Evolutionary conservation across 2,888 invertebrate species (phyloP), one percentile per base, ranked within the genome.

Genomic region (Caenorhabditis auriculariae): DNA sequence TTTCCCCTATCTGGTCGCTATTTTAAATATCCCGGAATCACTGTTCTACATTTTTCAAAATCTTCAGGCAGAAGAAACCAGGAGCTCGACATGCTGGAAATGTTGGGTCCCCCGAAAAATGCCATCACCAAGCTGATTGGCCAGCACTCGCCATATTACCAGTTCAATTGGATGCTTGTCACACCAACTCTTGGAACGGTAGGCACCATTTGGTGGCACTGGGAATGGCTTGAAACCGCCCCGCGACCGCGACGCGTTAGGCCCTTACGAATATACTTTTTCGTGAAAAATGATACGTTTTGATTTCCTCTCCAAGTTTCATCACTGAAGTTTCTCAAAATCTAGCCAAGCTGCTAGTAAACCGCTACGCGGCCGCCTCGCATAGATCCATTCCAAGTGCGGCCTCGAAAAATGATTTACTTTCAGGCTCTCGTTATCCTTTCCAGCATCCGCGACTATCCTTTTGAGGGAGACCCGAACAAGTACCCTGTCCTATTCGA

Each of bases 21-120:
- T n/a, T n/a, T n/a, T n/a, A n/a, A n/a, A n/a, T n/a, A n/a, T n/a
- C n/a, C n/a, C n/a, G n/a, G n/a, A n/a, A n/a, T n/a, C n/a, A n/a
- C n/a, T n/a, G n/a, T n/a, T n/a, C n/a, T n/a, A n/a, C n/a, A n/a
- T n/a, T n/a, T n/a, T n/a, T n/a, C n/a, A n/a, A n/a, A n/a, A 23
- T 21, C 28, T 43, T 24, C 35, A 69, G 70, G 67, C 12, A 35
- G 58, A 4, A 27, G 38, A 19, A 69, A 77, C 54, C 70, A 68
- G 52, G 7, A 54, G 28, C 51, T 54, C 17, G 76, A 76, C 51
- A 53, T 76, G 43, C 42, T 52, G 6, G 54, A 71, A 15, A 74
- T 77, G 77, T 56, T 76, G 27, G 76, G 76, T 28, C 21, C 44
- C 7, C 56, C 69, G 7, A 60, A 38, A n/a, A 65, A 49, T 39